Base-by-base conservation (phyloP, 2,113 vertebrate genomes). In the Nothobranchius kuhntae region DNA sequence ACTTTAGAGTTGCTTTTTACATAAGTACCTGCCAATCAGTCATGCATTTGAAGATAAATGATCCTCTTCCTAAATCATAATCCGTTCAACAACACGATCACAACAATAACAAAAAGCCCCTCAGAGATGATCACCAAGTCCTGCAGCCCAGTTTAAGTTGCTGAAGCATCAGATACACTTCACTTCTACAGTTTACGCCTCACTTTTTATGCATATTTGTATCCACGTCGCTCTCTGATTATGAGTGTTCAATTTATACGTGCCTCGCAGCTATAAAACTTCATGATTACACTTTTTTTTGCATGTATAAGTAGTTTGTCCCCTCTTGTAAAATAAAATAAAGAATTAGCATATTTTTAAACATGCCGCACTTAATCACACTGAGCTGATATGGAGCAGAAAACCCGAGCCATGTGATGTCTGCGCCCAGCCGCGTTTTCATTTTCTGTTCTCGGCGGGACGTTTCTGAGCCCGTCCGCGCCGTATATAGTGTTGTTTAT, bases 201-300 rank as follows among this genome's bases (percentile, higher is more conserved):
- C 57, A 14, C 57, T 26, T 73, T 67, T 53, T 53, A 71, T 74
- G 35, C 75, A 69, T 77, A 86, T 76, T 71, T 45, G 78, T 61
- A 58, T 3, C 53, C 53, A 42, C 48, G 57, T 47, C 70, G 74
- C 73, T 44, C 58, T 69, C 30, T 58, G 54, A 55, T 68, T 61
- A 13, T 42, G 2, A 47, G 6, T 30, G 65, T 61, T 61, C 24
- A 50, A n/a, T 80, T 73, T 75, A 14, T 42, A 73, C 54, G 53
- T 47, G 53, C 50, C 58, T 61, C 45, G 30, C 54, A 71, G 50
- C 55, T 54, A 35, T 45, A 75, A 51, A 60, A 58, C 52, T 30
- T 63, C 50, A 38, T 52, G 42, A 59, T 24, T 50, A 9, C 52
- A 50, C 15, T 14, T 66, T 2, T 45, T 55, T 68, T 71, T 81